Evolutionary conservation across 2,113 vertebrate species (phyloP).

Genomic region (Brachionichthys hirsutus): DNA sequence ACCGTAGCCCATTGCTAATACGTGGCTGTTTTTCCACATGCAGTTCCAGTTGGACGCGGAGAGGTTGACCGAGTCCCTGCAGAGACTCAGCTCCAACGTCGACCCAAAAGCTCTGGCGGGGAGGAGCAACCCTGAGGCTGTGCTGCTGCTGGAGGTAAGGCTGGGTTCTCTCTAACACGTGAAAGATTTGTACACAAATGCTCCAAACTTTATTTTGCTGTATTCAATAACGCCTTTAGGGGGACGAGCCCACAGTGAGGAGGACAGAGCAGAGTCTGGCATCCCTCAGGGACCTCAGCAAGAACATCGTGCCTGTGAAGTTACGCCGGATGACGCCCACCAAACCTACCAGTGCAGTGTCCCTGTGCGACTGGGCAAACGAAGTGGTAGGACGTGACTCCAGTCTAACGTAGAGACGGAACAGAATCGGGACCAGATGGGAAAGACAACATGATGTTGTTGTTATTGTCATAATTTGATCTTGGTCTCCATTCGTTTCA

Average conservation of each 20-base stretch:
- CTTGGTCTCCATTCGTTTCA: conserved; percentile 34
- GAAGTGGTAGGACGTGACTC: conserved; percentile 72
- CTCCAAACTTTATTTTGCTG: too few relatives aligned
- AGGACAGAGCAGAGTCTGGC: conserved; percentile 80
- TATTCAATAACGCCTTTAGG: conserved; percentile 63
- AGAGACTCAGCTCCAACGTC: conserved; percentile 79
- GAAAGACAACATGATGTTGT: not conserved
- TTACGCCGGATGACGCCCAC: conserved; percentile 71
- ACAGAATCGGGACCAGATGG: not conserved
- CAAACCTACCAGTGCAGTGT: conserved; percentile 72
- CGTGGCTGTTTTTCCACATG: conserved; percentile 5
- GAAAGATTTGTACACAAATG: too few relatives aligned
- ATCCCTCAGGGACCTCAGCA: conserved; percentile 79
- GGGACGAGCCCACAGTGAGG: conserved; percentile 82
- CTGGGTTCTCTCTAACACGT: not conserved
- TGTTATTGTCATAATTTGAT: not conserved
- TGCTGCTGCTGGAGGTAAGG: conserved; percentile 86
- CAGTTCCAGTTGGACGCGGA: conserved; percentile 90
- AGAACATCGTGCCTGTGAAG: conserved; percentile 81
- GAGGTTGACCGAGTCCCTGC: conserved; percentile 77
- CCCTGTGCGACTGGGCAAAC: conserved; percentile 90
- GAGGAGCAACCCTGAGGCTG: conserved; percentile 80
- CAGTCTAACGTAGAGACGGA: not conserved
- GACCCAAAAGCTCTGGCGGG: conserved; percentile 78
- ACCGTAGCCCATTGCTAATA: not conserved